These are phyloP conservation scores for Dryobotodes eremita DNA, from an alignment of 2,888 invertebrate genomes.

Conservation along the genomic window DNA sequence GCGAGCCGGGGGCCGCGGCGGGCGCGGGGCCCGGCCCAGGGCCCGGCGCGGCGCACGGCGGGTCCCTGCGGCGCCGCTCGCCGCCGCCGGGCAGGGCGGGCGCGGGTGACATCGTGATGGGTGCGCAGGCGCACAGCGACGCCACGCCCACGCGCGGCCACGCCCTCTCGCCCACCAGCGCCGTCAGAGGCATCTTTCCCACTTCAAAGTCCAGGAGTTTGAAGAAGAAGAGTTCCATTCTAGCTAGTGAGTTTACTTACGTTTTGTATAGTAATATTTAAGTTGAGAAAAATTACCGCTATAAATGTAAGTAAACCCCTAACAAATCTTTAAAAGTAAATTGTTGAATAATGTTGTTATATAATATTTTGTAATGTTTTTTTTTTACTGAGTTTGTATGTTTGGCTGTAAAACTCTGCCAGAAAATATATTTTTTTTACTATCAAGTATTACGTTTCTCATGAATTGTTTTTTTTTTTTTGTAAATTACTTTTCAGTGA, in stretches of 20 bases:
- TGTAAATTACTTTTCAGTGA: not conserved
- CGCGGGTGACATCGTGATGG: conserved; percentile 56
- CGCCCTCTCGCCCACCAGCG: conserved; percentile 86
- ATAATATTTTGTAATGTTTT: too few species aligned
- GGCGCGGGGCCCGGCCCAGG: conserved; percentile 14
- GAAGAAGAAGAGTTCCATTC: conserved; percentile 94
- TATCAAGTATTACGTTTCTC: too few species aligned
- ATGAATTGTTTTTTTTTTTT: not conserved
- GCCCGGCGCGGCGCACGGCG: not conserved
- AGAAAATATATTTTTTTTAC: too few species aligned
- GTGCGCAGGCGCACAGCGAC: conserved; percentile 54
- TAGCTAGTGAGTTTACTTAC: conserved; percentile 91
- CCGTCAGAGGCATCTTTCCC: conserved; percentile 90
- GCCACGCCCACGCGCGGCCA: conserved; percentile 45
- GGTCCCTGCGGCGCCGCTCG: conserved; percentile 41
- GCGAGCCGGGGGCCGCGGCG: conserved; percentile 65
- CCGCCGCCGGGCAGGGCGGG: conserved; percentile 7
- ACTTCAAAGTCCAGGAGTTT: conserved; percentile 91
- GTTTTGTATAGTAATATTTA: not conserved
- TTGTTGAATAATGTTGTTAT: not conserved
- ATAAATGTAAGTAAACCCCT: too few species aligned
- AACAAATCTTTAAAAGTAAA: too few species aligned
- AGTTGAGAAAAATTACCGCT: not conserved
- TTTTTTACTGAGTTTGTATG: too few species aligned
- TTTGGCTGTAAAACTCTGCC: too few species aligned